Evolutionary conservation across 2,113 vertebrate genomes (phyloP), one percentile per base, ranked within the genome.

Genomic region (Hemiprocne comata): DNA sequence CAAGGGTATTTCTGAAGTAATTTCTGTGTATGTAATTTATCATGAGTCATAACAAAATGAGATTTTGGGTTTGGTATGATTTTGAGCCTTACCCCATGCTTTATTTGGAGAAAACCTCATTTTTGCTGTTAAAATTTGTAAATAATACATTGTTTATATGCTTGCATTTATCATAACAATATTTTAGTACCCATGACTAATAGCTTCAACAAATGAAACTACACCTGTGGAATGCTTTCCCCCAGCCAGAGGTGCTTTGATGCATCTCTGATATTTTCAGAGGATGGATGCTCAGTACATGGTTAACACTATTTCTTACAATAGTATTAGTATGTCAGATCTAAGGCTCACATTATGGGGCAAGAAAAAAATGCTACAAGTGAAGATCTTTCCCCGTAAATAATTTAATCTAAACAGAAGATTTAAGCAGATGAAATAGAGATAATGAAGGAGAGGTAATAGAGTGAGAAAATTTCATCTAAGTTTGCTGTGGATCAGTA

Each of bases 401-500:
- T 61, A 1, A 3, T 74, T 76, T 67, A 31, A 23, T 77, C 33
- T 73, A 72, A 86, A 48, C 4, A 86, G 29, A 51, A 38, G 4
- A 29, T 44, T 38, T 73, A 91, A 44, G 31, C 24, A 69, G 33
- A 33, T 69, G 13, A 73, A 74, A 55, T 13, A 64, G 42, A 62
- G 24, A 44, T 53, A 77, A 85, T 24, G 21, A 33, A 71, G 19
- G 14, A 53, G 16, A 61, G 18, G 33, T 7, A 74, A 71, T 1
- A 15, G 42, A 44, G 44, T 38, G 44, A 69, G 51, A 76, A 85
- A 33, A 64, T 69, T 14, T 80, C 24, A 66, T 8, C 4, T 28
- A 4, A 70, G 40, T 5, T 84, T 0, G 0, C 46, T 70, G 29
- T 55, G 23, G 50, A 66, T 80, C 61, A 53, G 7, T n/a, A 61